Percentiles rank a stretch among this genome's conserved stretches.
Conservation (phyloP, 2,888 invertebrate genomes). For the Alsophila aescularia region DNA sequence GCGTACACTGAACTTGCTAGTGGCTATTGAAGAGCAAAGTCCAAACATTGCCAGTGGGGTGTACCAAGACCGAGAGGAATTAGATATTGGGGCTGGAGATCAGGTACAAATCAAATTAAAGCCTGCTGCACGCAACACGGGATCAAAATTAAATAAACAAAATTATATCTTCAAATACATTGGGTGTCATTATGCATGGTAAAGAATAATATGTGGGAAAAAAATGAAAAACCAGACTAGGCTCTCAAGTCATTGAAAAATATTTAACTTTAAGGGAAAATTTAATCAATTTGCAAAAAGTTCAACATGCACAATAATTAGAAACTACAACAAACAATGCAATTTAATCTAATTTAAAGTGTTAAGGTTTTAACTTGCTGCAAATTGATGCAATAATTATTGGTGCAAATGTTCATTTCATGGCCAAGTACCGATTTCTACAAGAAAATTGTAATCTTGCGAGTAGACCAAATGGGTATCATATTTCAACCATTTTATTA, state of each 20-base stretch:
- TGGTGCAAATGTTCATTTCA: conserved; percentile 8
- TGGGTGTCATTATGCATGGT: conserved; percentile 38
- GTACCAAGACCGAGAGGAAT: conserved; percentile 92
- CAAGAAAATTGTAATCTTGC: background rate
- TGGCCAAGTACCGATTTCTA: background rate
- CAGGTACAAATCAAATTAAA: conserved; percentile 88
- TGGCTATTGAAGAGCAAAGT: conserved; percentile 98
- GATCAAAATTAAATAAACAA: conserved; percentile 29
- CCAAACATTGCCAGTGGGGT: conserved; percentile 98
- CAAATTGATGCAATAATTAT: background rate
- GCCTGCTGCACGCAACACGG: conserved; percentile 64
- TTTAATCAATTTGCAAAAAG: background rate
- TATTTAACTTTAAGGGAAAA: background rate
- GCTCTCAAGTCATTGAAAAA: background rate
- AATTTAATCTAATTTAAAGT: background rate
- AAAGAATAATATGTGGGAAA: background rate
- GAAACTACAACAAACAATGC: background rate
- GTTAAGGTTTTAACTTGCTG: background rate
- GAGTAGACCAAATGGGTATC: background rate
- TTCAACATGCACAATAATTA: background rate
- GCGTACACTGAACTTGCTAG: conserved; percentile 99
- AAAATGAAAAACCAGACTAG: background rate
- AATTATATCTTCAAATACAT: background rate
- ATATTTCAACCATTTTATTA: background rate
- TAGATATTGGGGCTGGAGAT: conserved; percentile 98